Base-by-base conservation (phyloP, 2,888 invertebrate genomes). In the Rhaphigaster nebulosa region DNA sequence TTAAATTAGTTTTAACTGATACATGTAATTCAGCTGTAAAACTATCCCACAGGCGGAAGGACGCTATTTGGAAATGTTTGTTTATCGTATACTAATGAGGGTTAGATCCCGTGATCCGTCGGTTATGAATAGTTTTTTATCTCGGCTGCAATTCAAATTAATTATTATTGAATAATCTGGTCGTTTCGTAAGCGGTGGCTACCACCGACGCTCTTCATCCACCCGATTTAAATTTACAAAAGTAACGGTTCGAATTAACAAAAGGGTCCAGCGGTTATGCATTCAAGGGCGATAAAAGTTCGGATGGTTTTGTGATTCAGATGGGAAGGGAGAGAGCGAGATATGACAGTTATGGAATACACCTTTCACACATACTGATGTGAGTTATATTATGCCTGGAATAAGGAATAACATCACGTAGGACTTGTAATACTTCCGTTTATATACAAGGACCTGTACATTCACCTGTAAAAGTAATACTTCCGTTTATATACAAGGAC, bases 341-440 rank as follows among this genome's bases (percentile, higher is more conserved):
- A 84, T 84, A 84, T 84, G 84, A 84, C 84, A 84, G 84, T 84
- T 84, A 84, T 84, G 84, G 84, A 84, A 84, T 84, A 84, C 84
- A 13, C 45, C 84, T 84, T 38, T 84, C 84, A 41, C 84, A 84
- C 84, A 84, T 84, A 84, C 84, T 84, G 45, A 84, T 84, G 84
- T 41, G 84, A 84, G 45, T 76, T n/a, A 84, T 84, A 45, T 45
- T 45, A 84, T 45, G 45, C n/a, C n/a, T n/a, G 84, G 84, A 41
- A 84, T 84, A 45, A 76, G 38, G 23, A 38, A 76, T 38, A 23
- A 29, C 70, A 23, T 34, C 70, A 76, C 70, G 70, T 76, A 76
- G 70, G 20, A 23, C 70, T 34, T 34, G 70, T 76, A 8, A 76
- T 76, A 76, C 70, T 76, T 76, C 70, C 70, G 70, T 76, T 76